Conservation (phyloP, 2,888 invertebrate species). For the Mythimna pallens region DNA sequence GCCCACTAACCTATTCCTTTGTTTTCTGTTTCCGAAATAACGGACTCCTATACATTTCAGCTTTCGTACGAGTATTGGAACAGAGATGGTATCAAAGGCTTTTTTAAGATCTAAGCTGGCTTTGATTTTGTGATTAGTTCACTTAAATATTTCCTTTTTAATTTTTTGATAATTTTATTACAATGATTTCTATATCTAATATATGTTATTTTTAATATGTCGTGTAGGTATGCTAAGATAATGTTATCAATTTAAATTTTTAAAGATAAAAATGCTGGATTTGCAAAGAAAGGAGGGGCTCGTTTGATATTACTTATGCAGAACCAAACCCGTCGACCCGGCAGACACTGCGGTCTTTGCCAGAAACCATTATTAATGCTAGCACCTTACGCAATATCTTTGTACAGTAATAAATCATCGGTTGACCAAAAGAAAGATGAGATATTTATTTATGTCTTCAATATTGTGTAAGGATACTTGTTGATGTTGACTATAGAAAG, state of each 20-base stretch:
- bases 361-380: background rate
- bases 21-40: too few relatives aligned
- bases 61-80: too few relatives aligned
- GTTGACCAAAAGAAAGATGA: background rate
- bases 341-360: conserved; percentile 2
- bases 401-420: conserved; percentile 1
- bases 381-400: background rate
- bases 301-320: conserved; percentile 4
- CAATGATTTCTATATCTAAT: too few relatives aligned
- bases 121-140: too few relatives aligned
- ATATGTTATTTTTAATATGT: too few relatives aligned
- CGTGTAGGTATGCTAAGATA: background rate
- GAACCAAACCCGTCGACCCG: background rate
- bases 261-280: background rate
- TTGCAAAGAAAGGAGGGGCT: background rate
- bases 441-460: background rate
- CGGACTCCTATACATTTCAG: too few relatives aligned
- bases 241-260: background rate
- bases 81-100: too few relatives aligned
- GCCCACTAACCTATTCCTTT: too few relatives aligned
- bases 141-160: too few relatives aligned
- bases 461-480: background rate
- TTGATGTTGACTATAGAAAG: background rate
- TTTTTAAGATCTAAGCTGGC: too few relatives aligned
- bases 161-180: too few relatives aligned